Base-by-base conservation (phyloP, 1,140 invertebrate species). In the Drosophila ironensis region DNA sequence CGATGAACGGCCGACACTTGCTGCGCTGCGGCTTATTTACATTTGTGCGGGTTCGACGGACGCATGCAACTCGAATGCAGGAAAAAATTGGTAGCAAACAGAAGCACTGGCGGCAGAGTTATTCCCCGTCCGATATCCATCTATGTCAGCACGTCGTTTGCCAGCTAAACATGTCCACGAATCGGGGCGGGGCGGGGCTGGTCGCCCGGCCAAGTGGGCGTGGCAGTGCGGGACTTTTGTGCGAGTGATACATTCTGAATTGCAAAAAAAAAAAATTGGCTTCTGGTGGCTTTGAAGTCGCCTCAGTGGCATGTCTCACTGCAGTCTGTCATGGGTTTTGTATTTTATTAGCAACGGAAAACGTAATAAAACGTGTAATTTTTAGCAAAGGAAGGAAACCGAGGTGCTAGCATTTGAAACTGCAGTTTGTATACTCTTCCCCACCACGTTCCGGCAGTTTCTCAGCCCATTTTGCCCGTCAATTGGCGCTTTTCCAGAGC, bases 131-230 rank as follows among this genome's bases (percentile, higher is more conserved):
- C 35, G 77, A 88, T 88, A 88, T 66, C 27, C 54, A 88, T 88
- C 86, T 75, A 75, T 87, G 84, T 87, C 84, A 87, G 84, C 84
- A 87, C 84, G 64, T 87, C 84, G 78, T 87, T 87, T 88, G 60
- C 54, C 38, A 47, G 53, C 38, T 72, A 47, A 68, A 68, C 50
- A 68, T 63, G 57, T 63, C 41, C 64, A 42, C 28, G 30, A 52
- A 53, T n/a, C 45, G 46, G 53, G 42, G 60, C 53, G 38, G 22
- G 22, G 12, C 42, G 25, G 35, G n/a, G n/a, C n/a, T n/a, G n/a
- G n/a, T n/a, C n/a, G n/a, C n/a, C 17, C 25, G 25, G 24, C 44
- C 25, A 61, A 54, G 59, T 46, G 54, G 53, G 64, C 59, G 78
- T 76, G 80, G 67, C 72, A 25, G 22, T 47, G 66, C 54, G 45